A percentile compares a stretch with the other conserved stretches of the same genome.
These are phyloP conservation scores for Dynastes hyllus DNA, from an alignment of 2,888 invertebrate genomes.

Conservation along the genomic window DNA sequence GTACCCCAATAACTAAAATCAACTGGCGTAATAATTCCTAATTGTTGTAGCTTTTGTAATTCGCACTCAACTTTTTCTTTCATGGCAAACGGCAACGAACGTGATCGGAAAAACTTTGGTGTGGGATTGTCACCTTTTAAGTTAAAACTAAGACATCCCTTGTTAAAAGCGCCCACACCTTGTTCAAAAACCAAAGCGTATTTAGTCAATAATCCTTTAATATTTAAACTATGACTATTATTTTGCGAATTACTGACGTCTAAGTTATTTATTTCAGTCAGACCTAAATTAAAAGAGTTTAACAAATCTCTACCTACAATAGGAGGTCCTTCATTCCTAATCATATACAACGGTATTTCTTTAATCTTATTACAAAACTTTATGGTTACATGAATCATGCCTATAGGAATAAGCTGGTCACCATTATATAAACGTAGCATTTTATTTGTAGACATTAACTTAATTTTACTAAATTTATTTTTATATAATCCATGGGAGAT, in stretches of 20 bases:
- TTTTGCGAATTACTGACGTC: too few species aligned
- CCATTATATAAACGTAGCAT: neutral
- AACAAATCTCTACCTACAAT: conserved; percentile 47
- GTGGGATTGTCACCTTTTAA: conserved; percentile 22
- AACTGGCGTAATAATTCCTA: conserved; percentile 34
- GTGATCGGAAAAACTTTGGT: conserved; percentile 38
- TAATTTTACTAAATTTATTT: too few species aligned
- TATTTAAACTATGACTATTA: neutral
- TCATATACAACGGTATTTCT: conserved; percentile 29
- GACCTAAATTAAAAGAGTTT: neutral
- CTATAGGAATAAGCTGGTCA: neutral
- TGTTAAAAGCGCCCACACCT: conserved; percentile 49
- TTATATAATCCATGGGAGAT: too few species aligned
- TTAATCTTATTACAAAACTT: conserved; percentile 1
- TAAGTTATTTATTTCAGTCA: neutral
- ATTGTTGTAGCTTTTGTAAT: conserved; percentile 31
- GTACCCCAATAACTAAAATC: conserved; percentile 50
- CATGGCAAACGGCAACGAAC: conserved; percentile 40
- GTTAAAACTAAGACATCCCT: conserved; percentile 32
- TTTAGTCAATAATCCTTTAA: conserved; percentile 13
- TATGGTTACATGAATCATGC: neutral
- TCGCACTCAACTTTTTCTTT: conserved; percentile 44
- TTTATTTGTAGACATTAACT: too few species aligned
- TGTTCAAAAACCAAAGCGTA: conserved; percentile 41
- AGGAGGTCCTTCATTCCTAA: conserved; percentile 48